A percentile compares a stretch with the other conserved stretches of the same genome.
phyloP scores from a whole-genome alignment of 2,888 invertebrate species.

The Molorchus minor region DNA sequence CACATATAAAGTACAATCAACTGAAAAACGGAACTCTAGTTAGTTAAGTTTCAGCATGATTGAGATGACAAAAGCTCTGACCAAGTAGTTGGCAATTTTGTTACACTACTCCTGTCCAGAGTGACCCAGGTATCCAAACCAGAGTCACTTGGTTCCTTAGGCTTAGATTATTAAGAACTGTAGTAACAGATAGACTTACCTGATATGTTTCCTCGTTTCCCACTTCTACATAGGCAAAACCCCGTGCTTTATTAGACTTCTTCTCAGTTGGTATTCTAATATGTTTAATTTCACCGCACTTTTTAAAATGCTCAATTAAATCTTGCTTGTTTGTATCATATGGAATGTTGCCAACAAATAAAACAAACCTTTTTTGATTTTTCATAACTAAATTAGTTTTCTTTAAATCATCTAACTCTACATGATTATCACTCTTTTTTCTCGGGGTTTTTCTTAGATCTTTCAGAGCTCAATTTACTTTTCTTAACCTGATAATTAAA shows the following conservation, averaged over 20 bases:
- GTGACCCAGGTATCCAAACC: too few relatives aligned
- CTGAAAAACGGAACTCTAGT: too few relatives aligned
- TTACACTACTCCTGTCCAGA: too few relatives aligned
- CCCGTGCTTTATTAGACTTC: slow-evolving; percentile 56
- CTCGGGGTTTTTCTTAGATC: slow-evolving; percentile 2
- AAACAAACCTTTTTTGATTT: slow-evolving; percentile 55
- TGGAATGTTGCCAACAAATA: slow-evolving; percentile 64
- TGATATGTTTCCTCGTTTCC: slow-evolving; percentile 59
- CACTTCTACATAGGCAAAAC: slow-evolving; percentile 63
- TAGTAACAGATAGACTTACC: too few relatives aligned
- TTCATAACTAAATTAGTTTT: slow-evolving; percentile 38
- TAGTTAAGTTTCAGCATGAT: too few relatives aligned
- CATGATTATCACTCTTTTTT: slow-evolving; percentile 13
- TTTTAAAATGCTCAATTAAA: slow-evolving; percentile 62
- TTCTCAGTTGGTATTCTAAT: slow-evolving; percentile 59
- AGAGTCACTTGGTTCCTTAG: too few relatives aligned
- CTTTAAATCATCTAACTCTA: slow-evolving; percentile 38
- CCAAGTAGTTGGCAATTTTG: too few relatives aligned
- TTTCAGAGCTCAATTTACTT: slow-evolving; percentile 3
- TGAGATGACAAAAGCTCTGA: too few relatives aligned
- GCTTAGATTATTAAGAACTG: too few relatives aligned
- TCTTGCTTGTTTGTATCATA: slow-evolving; percentile 58
- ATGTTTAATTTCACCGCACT: slow-evolving; percentile 57
- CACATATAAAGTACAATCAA: too few relatives aligned
- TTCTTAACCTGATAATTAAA: slow-evolving; percentile 2